Base-by-base conservation (phyloP, 2,888 invertebrate species). In the Philhelius pedissequus region DNA sequence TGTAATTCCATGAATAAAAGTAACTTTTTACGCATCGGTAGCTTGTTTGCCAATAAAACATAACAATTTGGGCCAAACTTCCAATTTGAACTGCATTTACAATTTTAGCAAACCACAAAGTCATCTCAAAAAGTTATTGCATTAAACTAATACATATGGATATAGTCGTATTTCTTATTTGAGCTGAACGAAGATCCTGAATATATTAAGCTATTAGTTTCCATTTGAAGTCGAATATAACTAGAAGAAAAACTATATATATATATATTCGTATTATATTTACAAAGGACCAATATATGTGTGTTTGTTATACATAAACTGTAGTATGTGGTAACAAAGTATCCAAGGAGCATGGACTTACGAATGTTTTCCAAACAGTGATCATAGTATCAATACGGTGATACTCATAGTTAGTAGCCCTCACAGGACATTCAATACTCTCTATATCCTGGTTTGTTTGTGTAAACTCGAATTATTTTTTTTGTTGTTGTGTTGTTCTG, bases 31-130 rank as follows among this genome's bases (percentile, higher is more conserved):
- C 30, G 40, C 25, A 60, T 64, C 70, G 54, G 35, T 50, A 38
- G 76, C 50, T 76, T 76, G 70, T 76, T 70, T 71, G 58, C 13
- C 52, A 43, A 30, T 54, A 60, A 54, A 40, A 58, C 52, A 56
- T 70, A 66, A 48, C 58, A 52, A 62, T 52, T 56, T 15, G n/a
- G 68, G 48, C 54, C 2, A 62, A 83, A 74, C 62, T 83, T 74
- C 74, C 74, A 69, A 78, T 64, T 52, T 20, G n/a, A 11, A 64
- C 25, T 50, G 13, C 74, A 74, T 83, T 83, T 83, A 78, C 83
- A 83, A 64, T 79, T 78, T 78, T 64, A 79, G 64, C 78, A 79
- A 83, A 74, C 74, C 83, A 64, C 82, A 83, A 78, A 83, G 62
- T 83, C 79, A 74, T 70, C 22, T 35, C 35, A 25, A 52, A 78